phyloP scores from a whole-genome alignment of 2,113 vertebrate genomes.

The Chunga burmeisteri region DNA sequence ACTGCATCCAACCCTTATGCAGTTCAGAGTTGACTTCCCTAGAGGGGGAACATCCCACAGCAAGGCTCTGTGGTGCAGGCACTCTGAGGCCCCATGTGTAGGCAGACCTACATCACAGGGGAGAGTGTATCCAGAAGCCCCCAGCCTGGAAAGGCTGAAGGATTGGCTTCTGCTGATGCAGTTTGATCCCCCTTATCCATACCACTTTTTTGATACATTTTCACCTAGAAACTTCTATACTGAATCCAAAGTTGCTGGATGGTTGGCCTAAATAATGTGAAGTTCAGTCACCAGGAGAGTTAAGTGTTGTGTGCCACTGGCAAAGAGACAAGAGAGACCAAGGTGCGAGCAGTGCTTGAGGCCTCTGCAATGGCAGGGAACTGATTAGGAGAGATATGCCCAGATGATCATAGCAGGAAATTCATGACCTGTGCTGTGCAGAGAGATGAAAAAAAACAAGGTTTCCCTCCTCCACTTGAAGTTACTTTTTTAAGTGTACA shows the following conservation, averaged over 20 bases:
- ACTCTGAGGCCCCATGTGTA: fast-evolving
- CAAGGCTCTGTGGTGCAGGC: neutral
- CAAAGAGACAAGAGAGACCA: neutral
- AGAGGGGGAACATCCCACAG: neutral
- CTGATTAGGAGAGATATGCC: neutral
- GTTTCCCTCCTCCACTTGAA: neutral
- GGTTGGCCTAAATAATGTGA: neutral
- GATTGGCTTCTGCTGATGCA: neutral
- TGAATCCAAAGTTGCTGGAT: neutral
- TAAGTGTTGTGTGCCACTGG: neutral
- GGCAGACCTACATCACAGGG: fast-evolving
- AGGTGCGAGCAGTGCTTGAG: neutral
- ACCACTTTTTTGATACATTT: neutral
- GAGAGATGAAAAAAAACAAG: neutral
- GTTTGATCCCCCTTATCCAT: neutral
- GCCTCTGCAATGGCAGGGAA: neutral
- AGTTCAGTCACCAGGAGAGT: neutral
- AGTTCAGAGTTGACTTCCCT: neutral
- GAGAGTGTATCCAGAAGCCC: neutral
- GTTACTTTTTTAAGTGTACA: neutral
- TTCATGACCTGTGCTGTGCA: neutral
- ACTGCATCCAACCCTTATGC: neutral
- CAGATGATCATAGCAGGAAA: neutral
- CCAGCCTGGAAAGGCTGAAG: neutral
- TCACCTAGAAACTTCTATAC: neutral